These are phyloP conservation scores for Drymodes brunneopygia DNA, from an alignment of 2,113 vertebrate genomes.

Conservation along the genomic window DNA sequence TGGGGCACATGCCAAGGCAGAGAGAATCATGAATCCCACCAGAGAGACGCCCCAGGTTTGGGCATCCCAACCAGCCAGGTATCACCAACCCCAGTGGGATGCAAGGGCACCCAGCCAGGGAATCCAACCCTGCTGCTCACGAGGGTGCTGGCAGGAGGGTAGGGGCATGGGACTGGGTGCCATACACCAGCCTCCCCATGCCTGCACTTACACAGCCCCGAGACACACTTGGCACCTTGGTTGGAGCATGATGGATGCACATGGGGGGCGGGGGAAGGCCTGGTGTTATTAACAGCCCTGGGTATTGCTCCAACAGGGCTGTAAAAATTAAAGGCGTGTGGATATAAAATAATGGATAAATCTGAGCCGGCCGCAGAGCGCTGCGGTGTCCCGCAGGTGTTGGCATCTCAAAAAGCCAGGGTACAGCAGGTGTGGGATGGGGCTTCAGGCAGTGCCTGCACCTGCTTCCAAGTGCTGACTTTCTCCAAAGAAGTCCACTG, in stretches of 20 bases:
- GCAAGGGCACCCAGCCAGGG: not conserved
- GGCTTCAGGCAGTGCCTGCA: too few relatives aligned
- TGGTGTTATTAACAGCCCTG: slow-evolving; percentile 6
- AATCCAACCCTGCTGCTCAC: not conserved
- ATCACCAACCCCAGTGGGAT: not conserved
- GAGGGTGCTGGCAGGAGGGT: not conserved
- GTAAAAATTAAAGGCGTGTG: slow-evolving; percentile 61
- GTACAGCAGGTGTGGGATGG: fast-evolving
- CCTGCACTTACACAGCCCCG: fast-evolving
- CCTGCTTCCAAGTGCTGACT: fast-evolving
- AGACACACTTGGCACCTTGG: not conserved
- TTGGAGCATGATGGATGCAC: not conserved
- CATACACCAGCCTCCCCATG: not conserved
- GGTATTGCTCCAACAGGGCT: slow-evolving; percentile 30
- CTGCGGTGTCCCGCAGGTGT: not conserved
- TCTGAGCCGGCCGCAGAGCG: not conserved
- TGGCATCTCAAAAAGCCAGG: not conserved
- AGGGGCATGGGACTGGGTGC: not conserved
- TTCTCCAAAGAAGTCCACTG: fast-evolving
- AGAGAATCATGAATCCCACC: not conserved
- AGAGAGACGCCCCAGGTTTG: fast-evolving
- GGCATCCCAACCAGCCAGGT: not conserved
- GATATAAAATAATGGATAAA: slow-evolving; percentile 61
- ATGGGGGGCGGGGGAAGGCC: fast-evolving
- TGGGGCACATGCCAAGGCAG: not conserved